These are phyloP conservation scores for Botrylloides violaceus DNA, from an alignment of 23 tunicate species.

Conservation along the genomic window DNA sequence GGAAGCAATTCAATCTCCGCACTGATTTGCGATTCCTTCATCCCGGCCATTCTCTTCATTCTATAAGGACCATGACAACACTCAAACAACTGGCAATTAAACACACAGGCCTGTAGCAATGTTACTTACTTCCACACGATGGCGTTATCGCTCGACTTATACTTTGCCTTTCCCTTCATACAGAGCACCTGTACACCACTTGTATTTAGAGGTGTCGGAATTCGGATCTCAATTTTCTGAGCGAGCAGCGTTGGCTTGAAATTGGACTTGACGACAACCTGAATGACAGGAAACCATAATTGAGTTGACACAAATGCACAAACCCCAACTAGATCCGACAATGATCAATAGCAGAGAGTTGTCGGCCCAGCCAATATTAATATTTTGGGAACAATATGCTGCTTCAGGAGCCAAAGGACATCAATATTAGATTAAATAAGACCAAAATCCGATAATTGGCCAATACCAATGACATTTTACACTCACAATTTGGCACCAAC, in stretches of 20 bases:
- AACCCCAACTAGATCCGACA: too few species aligned
- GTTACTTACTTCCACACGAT: conserved; percentile 96
- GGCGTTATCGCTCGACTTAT: conserved; percentile 94
- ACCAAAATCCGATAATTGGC: too few species aligned
- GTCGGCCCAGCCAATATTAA: too few species aligned
- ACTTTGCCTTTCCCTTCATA: conserved; percentile 96
- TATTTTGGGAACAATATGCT: too few species aligned
- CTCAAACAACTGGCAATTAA: too few species aligned
- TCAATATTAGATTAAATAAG: too few species aligned
- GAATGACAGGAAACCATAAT: not conserved
- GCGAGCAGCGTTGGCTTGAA: conserved; percentile 95
- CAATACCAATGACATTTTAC: too few species aligned
- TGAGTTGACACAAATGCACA: too few species aligned
- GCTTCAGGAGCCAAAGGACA: too few species aligned
- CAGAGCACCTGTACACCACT: conserved; percentile 93
- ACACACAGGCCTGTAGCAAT: not conserved
- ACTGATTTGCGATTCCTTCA: conserved; percentile 94
- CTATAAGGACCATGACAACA: too few species aligned
- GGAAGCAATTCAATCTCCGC: conserved; percentile 95
- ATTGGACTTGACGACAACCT: conserved; percentile 83
- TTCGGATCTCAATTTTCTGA: conserved; percentile 91
- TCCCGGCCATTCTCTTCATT: conserved; percentile 98
- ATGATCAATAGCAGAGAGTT: too few species aligned
- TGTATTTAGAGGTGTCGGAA: conserved; percentile 96
- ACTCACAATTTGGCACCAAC: too few species aligned